These are phyloP conservation scores for Oithona nana DNA, from an alignment of 2,888 invertebrate species.

Conservation along the genomic window DNA sequence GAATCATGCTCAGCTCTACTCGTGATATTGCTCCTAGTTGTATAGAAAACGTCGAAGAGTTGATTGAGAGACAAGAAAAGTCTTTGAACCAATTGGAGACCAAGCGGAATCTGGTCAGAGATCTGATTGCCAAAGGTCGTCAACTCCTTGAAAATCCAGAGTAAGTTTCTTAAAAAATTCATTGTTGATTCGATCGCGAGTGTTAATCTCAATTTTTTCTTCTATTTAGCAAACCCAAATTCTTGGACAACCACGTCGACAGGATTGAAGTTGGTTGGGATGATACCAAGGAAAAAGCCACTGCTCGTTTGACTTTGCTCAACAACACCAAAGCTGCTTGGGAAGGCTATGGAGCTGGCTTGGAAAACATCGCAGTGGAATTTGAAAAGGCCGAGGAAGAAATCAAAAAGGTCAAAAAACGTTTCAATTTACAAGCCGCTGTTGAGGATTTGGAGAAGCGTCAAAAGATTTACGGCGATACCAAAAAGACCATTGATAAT, in stretches of 20 bases:
- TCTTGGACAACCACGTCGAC: slow-evolving; percentile 20
- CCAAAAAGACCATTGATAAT: slow-evolving; percentile 18
- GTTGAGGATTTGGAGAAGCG: slow-evolving; percentile 21
- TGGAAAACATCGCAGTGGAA: slow-evolving; percentile 10
- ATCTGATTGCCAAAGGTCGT: slow-evolving; percentile 21
- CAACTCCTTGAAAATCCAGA: slow-evolving; percentile 19
- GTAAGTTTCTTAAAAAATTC: background rate
- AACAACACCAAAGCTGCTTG: slow-evolving; percentile 17
- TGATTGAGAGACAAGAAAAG: slow-evolving; percentile 18
- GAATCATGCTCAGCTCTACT: slow-evolving; percentile 17
- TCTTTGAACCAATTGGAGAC: slow-evolving; percentile 17
- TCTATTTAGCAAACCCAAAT: slow-evolving; percentile 19
- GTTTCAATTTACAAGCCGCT: slow-evolving; percentile 16
- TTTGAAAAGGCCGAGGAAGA: slow-evolving; percentile 18
- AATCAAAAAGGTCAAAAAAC: slow-evolving; percentile 17
- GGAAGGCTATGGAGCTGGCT: slow-evolving; percentile 14
- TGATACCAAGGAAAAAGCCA: slow-evolving; percentile 21
- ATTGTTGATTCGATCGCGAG: background rate
- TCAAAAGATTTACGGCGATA: slow-evolving; percentile 21
- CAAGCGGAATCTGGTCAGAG: slow-evolving; percentile 19
- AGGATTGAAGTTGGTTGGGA: slow-evolving; percentile 21
- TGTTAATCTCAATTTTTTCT: background rate
- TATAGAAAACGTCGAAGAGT: slow-evolving; percentile 16
- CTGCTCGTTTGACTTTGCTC: slow-evolving; percentile 19
- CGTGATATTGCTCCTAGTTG: slow-evolving; percentile 17